These are phyloP conservation scores for Morpho deidamia DNA, from an alignment of 2,888 invertebrate genomes.

Conservation along the genomic window DNA sequence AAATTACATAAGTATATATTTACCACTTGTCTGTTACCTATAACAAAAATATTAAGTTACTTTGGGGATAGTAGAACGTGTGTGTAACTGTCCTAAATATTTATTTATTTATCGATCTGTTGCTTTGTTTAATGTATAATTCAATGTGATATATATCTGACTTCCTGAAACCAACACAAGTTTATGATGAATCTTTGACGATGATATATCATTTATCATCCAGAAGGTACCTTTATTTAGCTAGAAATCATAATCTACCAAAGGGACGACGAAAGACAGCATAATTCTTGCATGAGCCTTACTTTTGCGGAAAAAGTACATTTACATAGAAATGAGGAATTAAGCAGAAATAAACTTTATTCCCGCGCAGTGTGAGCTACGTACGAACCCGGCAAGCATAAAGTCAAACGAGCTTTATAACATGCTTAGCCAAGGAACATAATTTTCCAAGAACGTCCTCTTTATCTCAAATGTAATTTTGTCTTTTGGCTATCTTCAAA, in stretches of 20 bases:
- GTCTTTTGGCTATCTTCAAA: neutral
- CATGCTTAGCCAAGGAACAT: neutral
- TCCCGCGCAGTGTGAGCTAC: too few relatives aligned
- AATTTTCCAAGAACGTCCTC: neutral
- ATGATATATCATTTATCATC: neutral
- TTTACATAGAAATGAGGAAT: slow-evolving; percentile 1
- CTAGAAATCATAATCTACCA: neutral
- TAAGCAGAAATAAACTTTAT: neutral
- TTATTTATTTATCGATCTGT: too few relatives aligned
- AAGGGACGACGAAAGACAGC: neutral
- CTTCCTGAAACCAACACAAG: too few relatives aligned
- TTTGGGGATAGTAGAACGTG: too few relatives aligned
- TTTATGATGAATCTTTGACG: neutral
- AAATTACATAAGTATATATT: too few relatives aligned
- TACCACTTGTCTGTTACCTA: too few relatives aligned
- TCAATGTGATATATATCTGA: too few relatives aligned
- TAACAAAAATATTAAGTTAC: too few relatives aligned
- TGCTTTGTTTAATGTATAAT: too few relatives aligned
- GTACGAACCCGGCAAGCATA: neutral
- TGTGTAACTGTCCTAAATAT: too few relatives aligned
- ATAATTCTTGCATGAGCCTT: neutral
- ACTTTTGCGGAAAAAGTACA: neutral
- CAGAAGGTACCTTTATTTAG: neutral
- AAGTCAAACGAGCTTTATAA: neutral
- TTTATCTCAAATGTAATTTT: slow-evolving; percentile 5